Percentiles rank a stretch among this genome's conserved stretches.
Conservation (phyloP, 2,888 invertebrate genomes). For the Eilema depressum region DNA sequence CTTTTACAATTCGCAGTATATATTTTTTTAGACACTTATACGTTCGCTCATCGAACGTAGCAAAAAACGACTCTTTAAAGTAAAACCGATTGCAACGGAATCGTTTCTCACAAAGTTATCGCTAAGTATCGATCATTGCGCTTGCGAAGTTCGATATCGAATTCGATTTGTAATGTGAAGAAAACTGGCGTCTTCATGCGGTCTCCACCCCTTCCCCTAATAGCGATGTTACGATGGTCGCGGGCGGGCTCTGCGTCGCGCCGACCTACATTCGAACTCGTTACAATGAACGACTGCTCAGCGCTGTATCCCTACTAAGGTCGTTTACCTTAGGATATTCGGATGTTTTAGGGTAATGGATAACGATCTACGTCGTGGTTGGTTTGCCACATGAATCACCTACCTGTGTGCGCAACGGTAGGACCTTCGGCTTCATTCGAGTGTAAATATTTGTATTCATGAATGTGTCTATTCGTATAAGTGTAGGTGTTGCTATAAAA, state of each 20-base stretch:
- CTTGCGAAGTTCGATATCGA: constrained; percentile 14
- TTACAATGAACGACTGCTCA: constrained; percentile 32
- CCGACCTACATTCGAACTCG: constrained; percentile 40
- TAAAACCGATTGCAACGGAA: not conserved
- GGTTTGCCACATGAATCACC: not conserved
- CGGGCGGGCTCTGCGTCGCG: constrained; percentile 21
- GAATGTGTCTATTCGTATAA: too few relatives aligned
- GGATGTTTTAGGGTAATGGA: constrained; percentile 12
- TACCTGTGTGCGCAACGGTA: not conserved
- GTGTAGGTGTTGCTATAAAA: not conserved
- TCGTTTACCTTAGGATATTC: constrained; percentile 25
- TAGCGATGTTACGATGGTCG: constrained; percentile 10
- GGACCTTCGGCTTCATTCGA: not conserved
- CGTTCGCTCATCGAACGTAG: not conserved
- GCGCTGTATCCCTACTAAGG: constrained; percentile 23
- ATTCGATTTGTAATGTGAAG: constrained; percentile 35
- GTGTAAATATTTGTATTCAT: not conserved
- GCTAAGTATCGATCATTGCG: not conserved
- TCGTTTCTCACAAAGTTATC: not conserved
- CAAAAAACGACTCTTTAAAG: not conserved
- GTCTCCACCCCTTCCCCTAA: constrained; percentile 11
- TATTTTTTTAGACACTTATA: too few relatives aligned
- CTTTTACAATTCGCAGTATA: too few relatives aligned
- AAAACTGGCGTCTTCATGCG: constrained; percentile 17
- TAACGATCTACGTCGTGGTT: constrained; percentile 9